These are phyloP conservation scores for Dendrophyllia cribrosa DNA, from an alignment of 64 coral and sea anemone genomes.

Conservation along the genomic window DNA sequence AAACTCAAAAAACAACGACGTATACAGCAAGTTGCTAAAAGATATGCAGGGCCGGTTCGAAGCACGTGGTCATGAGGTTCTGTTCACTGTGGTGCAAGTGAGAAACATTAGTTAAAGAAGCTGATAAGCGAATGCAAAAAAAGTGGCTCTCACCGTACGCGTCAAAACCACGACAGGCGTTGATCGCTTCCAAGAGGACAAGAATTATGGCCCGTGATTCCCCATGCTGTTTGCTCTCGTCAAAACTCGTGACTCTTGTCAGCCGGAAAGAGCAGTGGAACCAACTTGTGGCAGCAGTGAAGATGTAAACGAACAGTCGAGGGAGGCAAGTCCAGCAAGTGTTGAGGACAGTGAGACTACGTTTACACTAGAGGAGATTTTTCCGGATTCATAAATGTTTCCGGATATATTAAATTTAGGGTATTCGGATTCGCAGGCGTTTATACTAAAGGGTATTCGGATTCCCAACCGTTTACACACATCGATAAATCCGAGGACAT, in stretches of 20 bases:
- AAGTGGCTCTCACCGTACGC: constrained; percentile 62
- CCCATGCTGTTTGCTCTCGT: constrained; percentile 35
- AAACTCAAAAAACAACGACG: constrained; percentile 46
- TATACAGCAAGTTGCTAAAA: too few species aligned
- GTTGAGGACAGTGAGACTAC: not conserved
- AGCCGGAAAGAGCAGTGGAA: constrained; percentile 52
- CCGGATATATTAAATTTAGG: too few species aligned
- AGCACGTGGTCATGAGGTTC: constrained; percentile 17
- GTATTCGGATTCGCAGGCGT: too few species aligned
- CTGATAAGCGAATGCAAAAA: constrained; percentile 75
- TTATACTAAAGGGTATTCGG: too few species aligned
- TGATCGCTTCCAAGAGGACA: constrained; percentile 61
- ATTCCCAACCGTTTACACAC: too few species aligned
- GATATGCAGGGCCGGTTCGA: too few species aligned
- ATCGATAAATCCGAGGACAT: too few species aligned
- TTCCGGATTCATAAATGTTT: too few species aligned
- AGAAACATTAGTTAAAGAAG: constrained; percentile 72
- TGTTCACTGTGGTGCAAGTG: constrained; percentile 36
- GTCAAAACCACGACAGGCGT: constrained; percentile 52
- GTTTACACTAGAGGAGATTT: too few species aligned
- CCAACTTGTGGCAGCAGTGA: constrained; percentile 36
- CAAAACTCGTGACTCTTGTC: constrained; percentile 40
- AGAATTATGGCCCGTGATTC: constrained; percentile 64
- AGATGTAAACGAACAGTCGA: not conserved
- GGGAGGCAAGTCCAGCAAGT: not conserved